These are phyloP conservation scores for Aphelenchoides fujianensis DNA, from an alignment of 1,140 invertebrate genomes.

Conservation along the genomic window DNA sequence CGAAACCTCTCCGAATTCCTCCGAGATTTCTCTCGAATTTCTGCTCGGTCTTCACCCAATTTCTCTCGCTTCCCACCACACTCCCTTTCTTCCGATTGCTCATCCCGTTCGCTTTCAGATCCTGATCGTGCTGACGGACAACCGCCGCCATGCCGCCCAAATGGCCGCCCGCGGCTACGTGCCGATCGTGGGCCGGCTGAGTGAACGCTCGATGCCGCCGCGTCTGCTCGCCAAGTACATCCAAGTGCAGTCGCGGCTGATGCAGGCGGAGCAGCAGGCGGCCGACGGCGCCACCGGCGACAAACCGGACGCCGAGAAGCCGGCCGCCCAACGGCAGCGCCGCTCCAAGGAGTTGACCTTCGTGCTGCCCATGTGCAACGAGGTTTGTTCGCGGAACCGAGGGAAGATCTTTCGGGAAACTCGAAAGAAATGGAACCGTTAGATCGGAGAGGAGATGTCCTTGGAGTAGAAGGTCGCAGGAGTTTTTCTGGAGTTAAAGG, in stretches of 20 bases:
- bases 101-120: not conserved
- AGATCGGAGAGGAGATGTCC: not conserved
- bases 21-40: too few species aligned
- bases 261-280: not conserved
- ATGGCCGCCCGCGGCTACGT: not conserved
- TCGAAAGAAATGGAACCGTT: not conserved
- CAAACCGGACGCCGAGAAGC: not conserved
- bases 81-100: too few species aligned
- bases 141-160: not conserved
- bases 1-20: too few species aligned
- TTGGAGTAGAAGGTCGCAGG: not conserved
- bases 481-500: not conserved
- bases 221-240: not conserved
- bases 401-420: not conserved
- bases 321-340: not conserved
- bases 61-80: not conserved
- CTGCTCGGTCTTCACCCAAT: too few species aligned
- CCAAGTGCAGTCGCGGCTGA: not conserved
- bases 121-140: conserved; percentile 1
- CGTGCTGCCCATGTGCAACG: not conserved
- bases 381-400: not conserved
- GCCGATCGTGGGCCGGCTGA: not conserved
- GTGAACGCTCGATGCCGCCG: not conserved
- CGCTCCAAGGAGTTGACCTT: conserved; percentile 6
- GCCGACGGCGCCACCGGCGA: not conserved